phyloP scores from a whole-genome alignment of 2,113 vertebrate species.

The Kobus ellipsiprymnus region DNA sequence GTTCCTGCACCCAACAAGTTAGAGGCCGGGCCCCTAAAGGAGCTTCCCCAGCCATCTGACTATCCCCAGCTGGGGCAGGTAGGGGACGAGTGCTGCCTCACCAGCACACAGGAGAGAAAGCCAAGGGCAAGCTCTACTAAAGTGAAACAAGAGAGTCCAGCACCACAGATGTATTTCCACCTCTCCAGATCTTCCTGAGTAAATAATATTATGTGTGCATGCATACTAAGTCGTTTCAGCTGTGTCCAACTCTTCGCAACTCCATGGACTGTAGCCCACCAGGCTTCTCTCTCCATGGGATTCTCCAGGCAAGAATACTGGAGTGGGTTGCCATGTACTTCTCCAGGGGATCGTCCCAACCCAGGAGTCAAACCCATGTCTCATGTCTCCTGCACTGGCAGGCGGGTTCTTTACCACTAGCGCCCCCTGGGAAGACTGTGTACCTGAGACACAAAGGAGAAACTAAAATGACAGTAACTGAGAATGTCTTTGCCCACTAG shows the following conservation, averaged over 20 bases:
- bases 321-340: neutral
- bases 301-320: neutral
- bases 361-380: neutral
- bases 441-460: neutral
- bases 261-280: neutral
- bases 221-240: neutral
- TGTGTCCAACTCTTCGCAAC: fast-evolving
- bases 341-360: neutral
- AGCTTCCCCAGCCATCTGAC: neutral
- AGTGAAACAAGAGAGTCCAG: neutral
- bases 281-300: neutral
- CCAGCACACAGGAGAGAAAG: neutral
- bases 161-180: neutral
- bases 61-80: neutral
- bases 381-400: neutral
- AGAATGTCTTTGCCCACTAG: neutral
- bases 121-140: neutral
- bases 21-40: neutral
- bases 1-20: neutral
- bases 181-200: neutral
- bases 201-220: neutral
- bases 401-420: neutral
- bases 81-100: neutral
- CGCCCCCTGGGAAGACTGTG: neutral
- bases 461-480: neutral